Base-by-base conservation (phyloP, 1,140 invertebrate species). In the Calycopis cecrops region DNA sequence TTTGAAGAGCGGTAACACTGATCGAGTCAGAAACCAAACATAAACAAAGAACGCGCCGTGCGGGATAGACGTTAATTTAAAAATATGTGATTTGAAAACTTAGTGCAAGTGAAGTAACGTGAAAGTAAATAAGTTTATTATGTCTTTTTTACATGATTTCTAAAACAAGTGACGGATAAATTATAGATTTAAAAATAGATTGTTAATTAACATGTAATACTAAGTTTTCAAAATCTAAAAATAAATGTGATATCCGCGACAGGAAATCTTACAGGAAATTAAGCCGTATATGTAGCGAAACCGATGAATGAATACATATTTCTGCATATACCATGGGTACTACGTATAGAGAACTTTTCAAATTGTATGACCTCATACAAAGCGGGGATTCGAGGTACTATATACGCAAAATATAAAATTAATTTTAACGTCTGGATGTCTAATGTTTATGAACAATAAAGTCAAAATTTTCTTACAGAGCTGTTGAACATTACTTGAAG, bases 401-500 rank as follows among this genome's bases (percentile, higher is more conserved):
- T 35, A 50, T 34, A 38, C 18, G 9, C 33, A 49, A 38, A n/a
- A n/a, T n/a, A 12, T 38, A 0, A 21, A 40, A 28, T 28, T 28
- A 28, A 28, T n/a, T n/a, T n/a, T n/a, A n/a, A n/a, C n/a, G n/a
- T n/a, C n/a, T n/a, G n/a, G n/a, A 28, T 28, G 21, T 6, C 6
- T 3, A 6, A 28, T 28, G 21, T 28, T 28, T 28, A 28, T 28
- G 2, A 28, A 28, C 21, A 28, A 28, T 6, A 3, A 28, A 28
- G 21, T 28, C 6, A 28, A 3, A 28, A 28, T 28, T 69, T 60
- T 48, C 62, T 73, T 81, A 44, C 67, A 93, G 93, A 57, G 88
- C 90, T 66, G 84, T 93, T n/a, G 84, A 88, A 69, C 86, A 76
- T 17, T 89, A 93, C 63, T 71, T 94, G 21, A 74, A 80, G 34